Conservation (phyloP, 2,888 invertebrate genomes). For the Lycocerus yunnanus region DNA sequence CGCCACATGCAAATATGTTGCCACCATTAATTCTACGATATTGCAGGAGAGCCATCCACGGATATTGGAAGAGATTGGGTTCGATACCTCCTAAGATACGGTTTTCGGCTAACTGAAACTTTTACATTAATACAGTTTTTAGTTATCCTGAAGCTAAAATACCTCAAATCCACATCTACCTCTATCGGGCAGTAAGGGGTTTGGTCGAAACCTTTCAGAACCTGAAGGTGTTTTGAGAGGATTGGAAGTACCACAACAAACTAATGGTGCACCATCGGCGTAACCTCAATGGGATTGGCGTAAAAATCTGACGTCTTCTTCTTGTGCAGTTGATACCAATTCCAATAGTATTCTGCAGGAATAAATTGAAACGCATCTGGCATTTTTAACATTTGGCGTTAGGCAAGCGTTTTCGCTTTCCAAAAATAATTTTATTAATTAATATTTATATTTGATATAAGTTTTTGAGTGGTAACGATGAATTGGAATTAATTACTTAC, state of each 20-base stretch:
- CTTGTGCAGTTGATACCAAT: conserved; percentile 43
- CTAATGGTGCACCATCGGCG: conserved; percentile 51
- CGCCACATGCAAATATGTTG: conserved; percentile 47
- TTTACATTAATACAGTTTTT: neutral
- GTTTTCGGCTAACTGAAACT: neutral
- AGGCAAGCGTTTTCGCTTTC: conserved; percentile 39
- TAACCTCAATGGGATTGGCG: conserved; percentile 59
- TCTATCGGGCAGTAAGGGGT: conserved; percentile 36
- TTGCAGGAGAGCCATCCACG: conserved; percentile 55
- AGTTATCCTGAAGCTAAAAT: neutral
- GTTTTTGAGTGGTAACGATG: no score
- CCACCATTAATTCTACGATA: conserved; percentile 40
- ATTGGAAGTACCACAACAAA: conserved; percentile 52
- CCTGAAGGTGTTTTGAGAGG: neutral
- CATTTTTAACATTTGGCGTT: conserved; percentile 52
- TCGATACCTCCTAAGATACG: conserved; percentile 38
- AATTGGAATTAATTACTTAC: conserved; percentile 11
- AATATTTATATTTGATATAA: neutral
- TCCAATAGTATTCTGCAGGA: conserved; percentile 51
- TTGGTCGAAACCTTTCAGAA: neutral
- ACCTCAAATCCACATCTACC: conserved; percentile 38
- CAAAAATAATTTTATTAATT: neutral
- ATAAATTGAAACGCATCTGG: conserved; percentile 55
- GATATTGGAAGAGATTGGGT: conserved; percentile 54
- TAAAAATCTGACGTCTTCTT: conserved; percentile 41